These are phyloP conservation scores for Ectobius pallidus DNA, from an alignment of 2,888 invertebrate genomes.

Conservation along the genomic window DNA sequence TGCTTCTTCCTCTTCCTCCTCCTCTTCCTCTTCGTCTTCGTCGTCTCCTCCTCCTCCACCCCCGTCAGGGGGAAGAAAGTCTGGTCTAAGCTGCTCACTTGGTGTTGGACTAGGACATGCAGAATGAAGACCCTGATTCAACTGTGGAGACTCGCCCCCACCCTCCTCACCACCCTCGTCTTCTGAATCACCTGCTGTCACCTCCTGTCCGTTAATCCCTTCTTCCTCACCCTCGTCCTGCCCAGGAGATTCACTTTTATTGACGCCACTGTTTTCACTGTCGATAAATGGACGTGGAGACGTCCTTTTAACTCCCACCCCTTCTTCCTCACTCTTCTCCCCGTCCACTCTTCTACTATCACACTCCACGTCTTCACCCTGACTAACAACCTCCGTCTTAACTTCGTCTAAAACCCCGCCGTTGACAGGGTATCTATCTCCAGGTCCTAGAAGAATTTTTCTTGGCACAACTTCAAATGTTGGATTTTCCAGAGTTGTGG, in stretches of 20 bases:
- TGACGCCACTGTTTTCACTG: not conserved
- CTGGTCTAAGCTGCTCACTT: constrained; percentile 38
- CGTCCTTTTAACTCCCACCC: constrained; percentile 27
- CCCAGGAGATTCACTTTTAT: constrained; percentile 38
- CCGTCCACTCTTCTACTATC: constrained; percentile 29
- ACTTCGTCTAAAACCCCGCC: constrained; percentile 25
- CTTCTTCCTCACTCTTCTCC: constrained; percentile 18
- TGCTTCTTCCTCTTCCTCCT: not conserved
- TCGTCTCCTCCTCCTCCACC: too few species aligned
- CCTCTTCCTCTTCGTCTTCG: too few species aligned
- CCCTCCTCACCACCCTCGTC: not conserved
- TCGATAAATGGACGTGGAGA: not conserved
- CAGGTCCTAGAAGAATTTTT: constrained; percentile 37
- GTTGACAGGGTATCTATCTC: constrained; percentile 30
- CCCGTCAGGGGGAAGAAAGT: constrained; percentile 33
- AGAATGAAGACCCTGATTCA: constrained; percentile 36
- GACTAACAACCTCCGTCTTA: constrained; percentile 34
- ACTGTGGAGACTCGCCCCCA: not conserved
- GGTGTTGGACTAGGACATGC: constrained; percentile 34
- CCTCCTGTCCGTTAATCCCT: constrained; percentile 44
- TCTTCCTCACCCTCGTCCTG: constrained; percentile 50
- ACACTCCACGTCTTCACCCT: constrained; percentile 29
- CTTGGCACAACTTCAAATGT: constrained; percentile 35
- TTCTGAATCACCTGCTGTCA: not conserved
- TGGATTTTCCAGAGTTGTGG: not conserved